A percentile compares a stretch with the other conserved stretches of the same genome.
phyloP scores from a whole-genome alignment of 2,113 vertebrate species.

The Edolisoma coerulescens region DNA sequence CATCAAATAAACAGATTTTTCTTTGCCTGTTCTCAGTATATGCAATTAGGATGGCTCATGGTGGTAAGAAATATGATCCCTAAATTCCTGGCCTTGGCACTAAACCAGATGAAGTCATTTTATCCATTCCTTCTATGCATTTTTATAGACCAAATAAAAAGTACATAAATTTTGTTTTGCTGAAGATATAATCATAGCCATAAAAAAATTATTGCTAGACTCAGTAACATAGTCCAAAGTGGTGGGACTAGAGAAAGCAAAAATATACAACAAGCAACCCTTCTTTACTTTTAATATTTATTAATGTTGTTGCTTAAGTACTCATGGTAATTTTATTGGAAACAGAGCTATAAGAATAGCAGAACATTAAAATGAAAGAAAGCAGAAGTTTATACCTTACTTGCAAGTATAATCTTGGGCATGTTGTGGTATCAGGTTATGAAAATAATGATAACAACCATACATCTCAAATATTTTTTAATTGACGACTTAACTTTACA shows the following conservation, averaged over 20 bases:
- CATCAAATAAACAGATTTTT: neutral
- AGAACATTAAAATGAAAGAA: neutral
- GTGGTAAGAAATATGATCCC: neutral
- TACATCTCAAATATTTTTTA: neutral
- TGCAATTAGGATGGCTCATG: neutral
- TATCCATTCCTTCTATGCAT: neutral
- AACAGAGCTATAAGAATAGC: neutral
- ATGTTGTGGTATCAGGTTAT: neutral
- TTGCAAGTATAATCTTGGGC: neutral
- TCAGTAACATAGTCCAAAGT: slow-evolving; percentile 19
- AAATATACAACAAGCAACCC: neutral
- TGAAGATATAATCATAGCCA: slow-evolving; percentile 22
- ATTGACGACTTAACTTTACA: neutral
- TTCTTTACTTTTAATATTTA: neutral
- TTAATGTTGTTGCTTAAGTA: neutral
- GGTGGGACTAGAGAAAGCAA: neutral
- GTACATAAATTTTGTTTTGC: slow-evolving; percentile 46
- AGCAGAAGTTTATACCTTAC: neutral
- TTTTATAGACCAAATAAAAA: slow-evolving; percentile 56
- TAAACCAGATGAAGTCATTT: slow-evolving; percentile 7
- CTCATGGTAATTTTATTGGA: neutral
- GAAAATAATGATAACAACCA: neutral
- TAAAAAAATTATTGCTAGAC: slow-evolving; percentile 60
- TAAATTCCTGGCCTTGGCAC: neutral
- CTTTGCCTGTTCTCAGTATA: neutral